Percentiles rank a stretch among this genome's conserved stretches.
These are phyloP conservation scores for Pandemis corylana DNA, from an alignment of 2,888 invertebrate genomes.

Conservation along the genomic window DNA sequence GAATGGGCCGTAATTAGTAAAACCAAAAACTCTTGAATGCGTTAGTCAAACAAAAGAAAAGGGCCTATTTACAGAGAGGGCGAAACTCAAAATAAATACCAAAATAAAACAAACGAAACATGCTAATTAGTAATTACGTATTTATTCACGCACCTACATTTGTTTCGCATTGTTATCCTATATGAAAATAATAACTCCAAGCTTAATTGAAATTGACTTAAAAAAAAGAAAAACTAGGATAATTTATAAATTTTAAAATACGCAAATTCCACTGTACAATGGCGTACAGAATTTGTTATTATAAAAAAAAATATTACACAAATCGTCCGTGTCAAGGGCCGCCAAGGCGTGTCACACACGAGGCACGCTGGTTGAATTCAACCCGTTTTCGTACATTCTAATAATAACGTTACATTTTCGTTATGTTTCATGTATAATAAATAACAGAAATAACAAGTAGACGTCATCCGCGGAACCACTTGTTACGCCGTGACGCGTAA, in stretches of 20 bases:
- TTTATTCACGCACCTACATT: not conserved
- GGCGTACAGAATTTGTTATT: too few relatives aligned
- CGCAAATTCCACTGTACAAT: too few relatives aligned
- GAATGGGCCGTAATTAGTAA: constrained; percentile 10
- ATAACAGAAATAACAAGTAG: constrained; percentile 17
- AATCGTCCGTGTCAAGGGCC: not conserved
- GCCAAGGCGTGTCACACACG: not conserved
- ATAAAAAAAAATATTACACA: not conserved
- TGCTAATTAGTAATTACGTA: constrained; percentile 19
- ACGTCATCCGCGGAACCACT: constrained; percentile 32
- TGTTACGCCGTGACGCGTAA: constrained; percentile 23
- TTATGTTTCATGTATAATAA: constrained; percentile 3
- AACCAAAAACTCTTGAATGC: constrained; percentile 1
- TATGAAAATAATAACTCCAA: not conserved
- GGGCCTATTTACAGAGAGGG: constrained; percentile 5
- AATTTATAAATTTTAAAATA: not conserved
- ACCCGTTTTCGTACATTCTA: not conserved
- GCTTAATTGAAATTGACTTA: not conserved
- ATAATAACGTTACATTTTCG: constrained; percentile 10
- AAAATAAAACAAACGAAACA: constrained; percentile 18
- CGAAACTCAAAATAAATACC: constrained; percentile 8
- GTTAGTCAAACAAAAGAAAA: constrained; percentile 18
- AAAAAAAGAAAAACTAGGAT: not conserved
- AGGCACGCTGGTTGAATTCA: not conserved
- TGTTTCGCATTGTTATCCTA: not conserved